These are phyloP conservation scores for Plectus sambesii DNA, from an alignment of 1,140 invertebrate genomes.

Conservation along the genomic window DNA sequence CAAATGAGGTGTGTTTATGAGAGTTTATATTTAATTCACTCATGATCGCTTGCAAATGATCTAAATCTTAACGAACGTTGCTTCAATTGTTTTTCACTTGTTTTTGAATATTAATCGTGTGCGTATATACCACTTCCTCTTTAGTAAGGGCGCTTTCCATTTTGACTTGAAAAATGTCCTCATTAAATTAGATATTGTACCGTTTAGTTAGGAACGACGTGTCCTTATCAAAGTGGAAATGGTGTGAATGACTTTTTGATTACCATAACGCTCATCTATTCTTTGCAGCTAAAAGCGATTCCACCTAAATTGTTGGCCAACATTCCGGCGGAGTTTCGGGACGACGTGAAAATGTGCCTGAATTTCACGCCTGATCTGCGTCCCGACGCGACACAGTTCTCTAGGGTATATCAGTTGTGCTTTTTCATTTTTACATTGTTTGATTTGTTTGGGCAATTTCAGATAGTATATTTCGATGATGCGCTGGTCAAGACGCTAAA, in stretches of 20 bases:
- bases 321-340: slow-evolving; percentile 47
- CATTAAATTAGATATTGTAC: not conserved
- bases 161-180: not conserved
- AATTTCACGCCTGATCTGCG: slow-evolving; percentile 49
- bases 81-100: slow-evolving; percentile 39
- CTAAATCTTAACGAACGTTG: slow-evolving; percentile 6
- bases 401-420: slow-evolving; percentile 43
- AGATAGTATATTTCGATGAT: slow-evolving; percentile 86
- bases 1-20: slow-evolving; percentile 44
- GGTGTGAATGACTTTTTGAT: not conserved
- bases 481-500: slow-evolving; percentile 84
- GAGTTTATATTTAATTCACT: no score
- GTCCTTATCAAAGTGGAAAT: no score
- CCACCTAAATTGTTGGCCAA: slow-evolving; percentile 37
- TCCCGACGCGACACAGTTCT: slow-evolving; percentile 50
- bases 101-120: no score
- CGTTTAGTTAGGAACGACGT: not conserved
- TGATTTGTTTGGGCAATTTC: slow-evolving; percentile 46
- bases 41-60: slow-evolving; percentile 1
- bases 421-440: not conserved
- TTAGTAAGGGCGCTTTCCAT: no score
- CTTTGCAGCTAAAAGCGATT: slow-evolving; percentile 46
- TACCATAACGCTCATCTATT: not conserved
- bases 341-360: slow-evolving; percentile 50
- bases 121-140: no score